Evolutionary conservation across 2,888 invertebrate genomes (phyloP), one percentile per base, ranked within the genome.

Genomic region (Nephrocerus scutellatus): DNA sequence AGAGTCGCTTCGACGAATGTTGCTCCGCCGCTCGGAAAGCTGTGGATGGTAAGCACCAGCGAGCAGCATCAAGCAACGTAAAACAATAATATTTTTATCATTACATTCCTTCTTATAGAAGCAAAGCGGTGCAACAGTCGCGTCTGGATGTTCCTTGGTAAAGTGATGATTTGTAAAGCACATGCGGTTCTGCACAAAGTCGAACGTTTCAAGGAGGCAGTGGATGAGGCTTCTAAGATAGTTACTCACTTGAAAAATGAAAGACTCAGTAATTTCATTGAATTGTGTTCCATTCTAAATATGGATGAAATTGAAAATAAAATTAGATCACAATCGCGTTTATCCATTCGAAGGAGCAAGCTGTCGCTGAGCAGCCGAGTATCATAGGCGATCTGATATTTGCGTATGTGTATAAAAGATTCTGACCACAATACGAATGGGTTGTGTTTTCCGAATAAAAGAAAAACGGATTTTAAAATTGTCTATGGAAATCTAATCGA

Each of bases 111-210:
- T n/a, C 39, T 35, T 26, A 45, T 42, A 43, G 62, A 57, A 49
- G 51, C 57, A 0, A 50, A 43, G 26, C 41, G 22, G 3, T 59
- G 56, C 41, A 59, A 57, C 13, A 61, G 59, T 16, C 43, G 47
- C 4, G 48, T 62, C 9, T 63, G 63, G 63, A 48, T 53, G 15
- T 59, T 63, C 12, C 44, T 62, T 1, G 51, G 57, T 30, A 48
- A 53, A 3, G 52, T 63, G 51, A 10, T 58, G 8, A 49, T 55
- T 36, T 56, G 56, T 18, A 62, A 63, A 32, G 53, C 62, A 3
- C 57, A 63, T 38, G 59, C 62, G 1, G 48, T 58, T 2, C 51
- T 62, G 3, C 56, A 56, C 28, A 62, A 62, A 38, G 53, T 55
- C 14, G 63, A 63, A 33, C 57, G 57, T 2, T 54, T 55, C 35